A percentile compares a stretch with the other conserved stretches of the same genome.
These are phyloP conservation scores for Pristionchus entomophagus DNA, from an alignment of 2,888 invertebrate genomes.

Conservation along the genomic window DNA sequence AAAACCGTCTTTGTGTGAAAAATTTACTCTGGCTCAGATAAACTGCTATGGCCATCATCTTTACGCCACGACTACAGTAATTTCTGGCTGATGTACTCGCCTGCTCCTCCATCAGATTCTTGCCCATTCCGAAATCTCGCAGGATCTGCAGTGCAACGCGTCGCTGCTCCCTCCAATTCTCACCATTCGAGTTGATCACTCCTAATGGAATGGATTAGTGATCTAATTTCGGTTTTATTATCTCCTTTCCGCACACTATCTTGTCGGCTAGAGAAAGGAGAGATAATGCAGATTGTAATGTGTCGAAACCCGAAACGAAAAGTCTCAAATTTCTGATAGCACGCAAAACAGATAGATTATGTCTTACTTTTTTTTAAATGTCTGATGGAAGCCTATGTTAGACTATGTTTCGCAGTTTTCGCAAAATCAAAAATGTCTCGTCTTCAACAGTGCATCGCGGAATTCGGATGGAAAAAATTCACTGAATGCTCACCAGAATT, in stretches of 20 bases:
- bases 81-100: no score
- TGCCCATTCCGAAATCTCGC: constrained; percentile 26
- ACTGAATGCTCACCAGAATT: constrained; percentile 11
- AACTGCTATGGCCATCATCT: no score
- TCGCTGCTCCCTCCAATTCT: constrained; percentile 22
- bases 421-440: not conserved
- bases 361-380: not conserved
- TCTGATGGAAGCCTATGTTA: not conserved
- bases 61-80: no score
- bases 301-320: no score
- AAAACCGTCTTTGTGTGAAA: not conserved
- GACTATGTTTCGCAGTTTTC: not conserved
- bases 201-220: not conserved
- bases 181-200: constrained; percentile 9
- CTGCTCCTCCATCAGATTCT: constrained; percentile 35
- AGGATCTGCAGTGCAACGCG: not conserved
- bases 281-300: no score
- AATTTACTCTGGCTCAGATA: not conserved
- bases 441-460: no score
- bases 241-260: no score
- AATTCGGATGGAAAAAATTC: not conserved
- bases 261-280: no score
- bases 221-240: not conserved
- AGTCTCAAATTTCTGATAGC: no score
- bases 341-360: not conserved